phyloP scores from a whole-genome alignment of 2,888 invertebrate species.

The Dorcus hopei region DNA sequence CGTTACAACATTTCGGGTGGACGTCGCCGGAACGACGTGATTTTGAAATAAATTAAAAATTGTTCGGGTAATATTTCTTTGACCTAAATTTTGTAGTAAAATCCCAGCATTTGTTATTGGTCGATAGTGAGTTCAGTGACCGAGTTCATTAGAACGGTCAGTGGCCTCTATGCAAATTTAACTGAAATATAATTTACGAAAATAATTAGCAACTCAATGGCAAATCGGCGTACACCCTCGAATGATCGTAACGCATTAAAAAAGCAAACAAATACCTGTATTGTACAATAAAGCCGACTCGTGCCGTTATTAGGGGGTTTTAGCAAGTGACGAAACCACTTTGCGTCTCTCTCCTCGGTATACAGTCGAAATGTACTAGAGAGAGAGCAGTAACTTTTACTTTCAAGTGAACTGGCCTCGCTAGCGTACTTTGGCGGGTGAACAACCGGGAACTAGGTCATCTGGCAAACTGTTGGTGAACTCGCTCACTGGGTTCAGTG shows the following conservation, averaged over 20 bases:
- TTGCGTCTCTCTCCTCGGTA: conserved; percentile 16
- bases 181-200: not conserved
- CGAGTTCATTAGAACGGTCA: not conserved
- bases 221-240: not conserved
- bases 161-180: not conserved
- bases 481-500: conserved; percentile 58
- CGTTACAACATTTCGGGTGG: not conserved
- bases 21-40: too few species aligned
- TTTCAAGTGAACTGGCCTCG: conserved; percentile 59
- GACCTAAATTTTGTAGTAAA: not conserved
- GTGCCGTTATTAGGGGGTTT: conserved; percentile 19
- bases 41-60: not conserved
- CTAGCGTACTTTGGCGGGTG: conserved; percentile 58
- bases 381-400: conserved; percentile 54
- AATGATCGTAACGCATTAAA: conserved; percentile 5
- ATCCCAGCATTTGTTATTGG: not conserved
- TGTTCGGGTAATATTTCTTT: not conserved
- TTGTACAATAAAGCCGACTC: conserved; percentile 12
- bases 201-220: not conserved
- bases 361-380: conserved; percentile 26
- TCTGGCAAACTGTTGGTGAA: conserved; percentile 62
- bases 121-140: conserved; percentile 3
- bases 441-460: conserved; percentile 79
- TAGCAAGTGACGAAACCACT: conserved; percentile 20
- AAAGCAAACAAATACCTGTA: conserved; percentile 16